Conservation (phyloP, 2,113 vertebrate genomes). For the Rhipidura dahli region DNA sequence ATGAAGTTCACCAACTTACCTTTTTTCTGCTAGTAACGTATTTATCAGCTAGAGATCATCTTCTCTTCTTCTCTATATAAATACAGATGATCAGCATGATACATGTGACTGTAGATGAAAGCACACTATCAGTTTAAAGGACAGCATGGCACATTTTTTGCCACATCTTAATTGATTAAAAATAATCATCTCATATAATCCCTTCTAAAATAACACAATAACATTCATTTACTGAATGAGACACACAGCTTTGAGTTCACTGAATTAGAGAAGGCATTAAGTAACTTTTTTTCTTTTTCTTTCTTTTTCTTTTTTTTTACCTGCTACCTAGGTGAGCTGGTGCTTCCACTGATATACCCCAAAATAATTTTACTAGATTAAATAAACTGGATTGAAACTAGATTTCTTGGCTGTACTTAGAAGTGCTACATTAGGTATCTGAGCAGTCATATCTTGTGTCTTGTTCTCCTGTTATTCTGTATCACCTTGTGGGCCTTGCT, state of each 20-base stretch:
- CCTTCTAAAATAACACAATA: not conserved
- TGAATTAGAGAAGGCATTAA: not conserved
- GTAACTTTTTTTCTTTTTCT: accelerated
- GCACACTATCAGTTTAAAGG: not conserved
- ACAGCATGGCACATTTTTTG: not conserved
- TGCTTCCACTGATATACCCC: not conserved
- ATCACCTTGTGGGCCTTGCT: not conserved
- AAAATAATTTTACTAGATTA: not conserved
- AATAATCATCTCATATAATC: not conserved
- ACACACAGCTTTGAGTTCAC: not conserved
- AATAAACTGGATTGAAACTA: not conserved
- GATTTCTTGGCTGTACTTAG: not conserved
- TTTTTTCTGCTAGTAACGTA: not conserved
- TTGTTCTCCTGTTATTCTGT: not conserved
- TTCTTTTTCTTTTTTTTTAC: not conserved
- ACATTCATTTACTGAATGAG: not conserved
- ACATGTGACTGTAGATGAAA: not conserved
- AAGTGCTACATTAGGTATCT: not conserved
- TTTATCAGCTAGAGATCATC: not conserved
- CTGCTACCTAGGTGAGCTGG: not conserved
- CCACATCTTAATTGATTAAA: not conserved
- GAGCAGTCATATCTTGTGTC: not conserved
- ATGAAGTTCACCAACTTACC: not conserved
- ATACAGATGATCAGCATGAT: not conserved
- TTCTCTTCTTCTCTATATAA: not conserved